These are phyloP conservation scores for Philypnodon macrostomus DNA, from an alignment of 2,797 vertebrate species.

Conservation along the genomic window DNA sequence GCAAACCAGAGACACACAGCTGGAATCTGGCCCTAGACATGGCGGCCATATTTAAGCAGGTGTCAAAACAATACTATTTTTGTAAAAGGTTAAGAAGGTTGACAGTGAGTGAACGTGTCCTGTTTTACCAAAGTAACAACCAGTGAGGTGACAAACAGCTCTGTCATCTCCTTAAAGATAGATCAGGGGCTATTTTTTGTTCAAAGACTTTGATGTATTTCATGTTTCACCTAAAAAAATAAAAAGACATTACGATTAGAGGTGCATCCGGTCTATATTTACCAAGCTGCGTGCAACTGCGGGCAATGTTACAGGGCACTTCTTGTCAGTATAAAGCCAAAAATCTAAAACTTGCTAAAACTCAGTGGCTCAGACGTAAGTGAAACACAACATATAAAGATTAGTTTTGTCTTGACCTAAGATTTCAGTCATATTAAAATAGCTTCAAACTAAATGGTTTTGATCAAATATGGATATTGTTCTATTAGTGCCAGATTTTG, in stretches of 20 bases:
- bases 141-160: slow-evolving; percentile 8
- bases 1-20: slow-evolving; percentile 36
- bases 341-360: slow-evolving; percentile 3
- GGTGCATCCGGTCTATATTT: slow-evolving; percentile 5
- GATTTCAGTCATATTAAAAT: too few species aligned
- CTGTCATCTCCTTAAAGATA: slow-evolving; percentile 36
- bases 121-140: slow-evolving; percentile 17
- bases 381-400: too few species aligned
- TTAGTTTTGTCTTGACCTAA: too few species aligned
- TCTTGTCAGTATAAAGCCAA: background rate
- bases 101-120: slow-evolving; percentile 22
- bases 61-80: slow-evolving; percentile 55
- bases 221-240: slow-evolving; percentile 8
- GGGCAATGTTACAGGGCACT: background rate
- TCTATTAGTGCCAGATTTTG: too few species aligned
- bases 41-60: slow-evolving; percentile 62
- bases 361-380: too few species aligned
- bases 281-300: background rate
- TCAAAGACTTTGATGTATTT: slow-evolving; percentile 21
- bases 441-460: too few species aligned
- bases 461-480: too few species aligned
- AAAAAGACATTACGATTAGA: slow-evolving; percentile 17
- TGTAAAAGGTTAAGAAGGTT: slow-evolving; percentile 33
- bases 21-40: slow-evolving; percentile 41
- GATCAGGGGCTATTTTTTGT: slow-evolving; percentile 43